Percentiles rank a stretch among this genome's conserved stretches.
phyloP scores from a whole-genome alignment of 2,888 invertebrate genomes.

The Cynaeus angustus region DNA sequence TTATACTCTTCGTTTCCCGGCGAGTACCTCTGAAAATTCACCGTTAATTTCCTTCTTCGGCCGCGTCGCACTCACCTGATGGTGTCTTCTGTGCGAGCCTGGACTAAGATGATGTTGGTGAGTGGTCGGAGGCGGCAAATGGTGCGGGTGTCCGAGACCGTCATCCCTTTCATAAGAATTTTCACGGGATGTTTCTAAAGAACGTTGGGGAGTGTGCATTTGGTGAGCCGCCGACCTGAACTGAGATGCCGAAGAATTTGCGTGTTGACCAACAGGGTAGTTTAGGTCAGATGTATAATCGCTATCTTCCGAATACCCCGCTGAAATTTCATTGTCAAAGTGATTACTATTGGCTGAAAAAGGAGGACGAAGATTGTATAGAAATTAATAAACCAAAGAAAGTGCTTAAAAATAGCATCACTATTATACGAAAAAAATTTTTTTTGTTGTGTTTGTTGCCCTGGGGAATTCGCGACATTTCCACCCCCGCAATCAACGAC shows the following conservation, averaged over 20 bases:
- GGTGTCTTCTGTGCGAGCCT: constrained; percentile 64
- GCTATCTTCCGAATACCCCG: constrained; percentile 96
- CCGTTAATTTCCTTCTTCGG: neutral
- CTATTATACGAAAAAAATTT: too few relatives aligned
- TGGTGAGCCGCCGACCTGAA: constrained; percentile 86
- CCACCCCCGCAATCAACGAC: too few relatives aligned
- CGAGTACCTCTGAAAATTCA: constrained; percentile 64
- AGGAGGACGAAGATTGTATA: constrained; percentile 40
- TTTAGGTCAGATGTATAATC: constrained; percentile 98
- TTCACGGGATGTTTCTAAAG: constrained; percentile 85
- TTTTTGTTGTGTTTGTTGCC: too few relatives aligned
- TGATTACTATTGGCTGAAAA: constrained; percentile 70
- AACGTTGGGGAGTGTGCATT: constrained; percentile 85
- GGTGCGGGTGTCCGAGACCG: constrained; percentile 62
- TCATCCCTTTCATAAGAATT: constrained; percentile 90
- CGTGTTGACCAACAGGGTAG: constrained; percentile 91
- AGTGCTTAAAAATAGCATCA: neutral
- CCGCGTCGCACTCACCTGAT: constrained; percentile 56
- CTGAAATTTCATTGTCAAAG: constrained; percentile 76
- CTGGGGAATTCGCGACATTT: too few relatives aligned
- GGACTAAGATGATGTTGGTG: constrained; percentile 69
- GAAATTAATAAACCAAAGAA: neutral
- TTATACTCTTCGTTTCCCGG: constrained; percentile 68
- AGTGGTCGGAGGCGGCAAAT: constrained; percentile 60
- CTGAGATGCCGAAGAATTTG: constrained; percentile 94